Base-by-base conservation (phyloP, 1,140 invertebrate species). In the Drosophila repleta region DNA sequence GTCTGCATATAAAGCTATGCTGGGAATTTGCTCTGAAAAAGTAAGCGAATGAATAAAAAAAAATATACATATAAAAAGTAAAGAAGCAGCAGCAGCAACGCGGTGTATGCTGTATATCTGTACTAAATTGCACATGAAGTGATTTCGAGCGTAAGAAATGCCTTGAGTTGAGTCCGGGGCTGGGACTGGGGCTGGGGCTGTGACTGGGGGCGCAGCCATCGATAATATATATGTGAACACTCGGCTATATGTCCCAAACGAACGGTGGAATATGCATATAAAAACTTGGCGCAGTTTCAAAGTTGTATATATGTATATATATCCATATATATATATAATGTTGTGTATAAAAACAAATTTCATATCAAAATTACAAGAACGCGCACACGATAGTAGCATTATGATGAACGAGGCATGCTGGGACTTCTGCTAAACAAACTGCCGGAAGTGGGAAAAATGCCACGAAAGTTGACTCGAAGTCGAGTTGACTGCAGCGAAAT, bases 211-310 rank as follows among this genome's bases (percentile, higher is more conserved):
- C 32, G 32, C 61, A 48, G 51, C 72, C 82, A 78, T 87, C 82
- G 76, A 85, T 85, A 82, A 63, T 75, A 70, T 63, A 48, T 46
- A 21, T 20, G 58, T 35, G 72, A 18, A 70, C 39, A 35, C 10
- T 37, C 10, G 39, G 17, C 20, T n/a, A 20, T 13, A 7, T 32
- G 43, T 64, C 17, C 13, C 57, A 58, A 26, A 21, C 45, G 49
- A 56, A 49, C 58, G 46, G n/a, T 72, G 66, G 76, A 71, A 88
- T 66, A 71, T 88, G 82, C 71, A 73, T 65, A 45, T 61, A 79
- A 88, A 87, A 87, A 88, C 68, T 87, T 87, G 83, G 83, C 83
- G 83, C 79, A 76, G 79, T 78, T 88, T 88, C 83, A 87, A 87
- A 76, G 73, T 71, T 70, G 60, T 71, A 45, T 71, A 56, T 51